Evolutionary conservation across 2,113 vertebrate species (phyloP).

Genomic region (Callithrix jacchus): DNA sequence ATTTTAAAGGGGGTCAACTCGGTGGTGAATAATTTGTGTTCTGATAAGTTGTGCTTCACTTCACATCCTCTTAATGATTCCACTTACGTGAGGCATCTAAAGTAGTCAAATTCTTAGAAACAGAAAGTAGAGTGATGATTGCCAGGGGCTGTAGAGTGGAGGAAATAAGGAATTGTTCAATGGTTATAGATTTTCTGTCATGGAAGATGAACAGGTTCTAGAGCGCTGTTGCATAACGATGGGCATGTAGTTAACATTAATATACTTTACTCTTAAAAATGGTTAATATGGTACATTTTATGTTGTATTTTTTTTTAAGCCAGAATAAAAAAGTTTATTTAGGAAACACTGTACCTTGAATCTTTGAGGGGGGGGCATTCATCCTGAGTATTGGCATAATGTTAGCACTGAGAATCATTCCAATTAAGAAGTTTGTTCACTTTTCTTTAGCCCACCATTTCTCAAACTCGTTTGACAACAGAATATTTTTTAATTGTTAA

Average conservation of each 20-base stretch:
- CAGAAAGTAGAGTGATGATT: background rate
- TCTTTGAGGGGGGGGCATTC: background rate
- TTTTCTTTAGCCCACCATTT: background rate
- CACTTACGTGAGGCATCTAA: background rate
- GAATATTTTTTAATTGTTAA: background rate
- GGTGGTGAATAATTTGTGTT: background rate
- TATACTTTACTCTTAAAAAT: background rate
- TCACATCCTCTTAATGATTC: background rate
- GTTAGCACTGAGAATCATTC: background rate
- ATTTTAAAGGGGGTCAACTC: background rate
- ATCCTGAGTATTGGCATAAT: background rate
- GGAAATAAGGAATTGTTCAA: background rate
- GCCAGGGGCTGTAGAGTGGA: background rate
- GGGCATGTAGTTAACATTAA: background rate
- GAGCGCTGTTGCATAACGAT: background rate
- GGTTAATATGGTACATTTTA: background rate
- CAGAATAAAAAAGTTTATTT: slow-evolving; percentile 14
- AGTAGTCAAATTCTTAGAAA: background rate
- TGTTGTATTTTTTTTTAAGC: background rate
- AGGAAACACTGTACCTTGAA: background rate
- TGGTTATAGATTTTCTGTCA: background rate
- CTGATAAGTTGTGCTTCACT: background rate
- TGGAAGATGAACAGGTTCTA: background rate
- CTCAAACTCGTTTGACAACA: background rate
- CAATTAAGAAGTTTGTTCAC: background rate